Base-by-base conservation (phyloP, 92 coral and sea anemone genomes). In the Blastomussa wellsi region DNA sequence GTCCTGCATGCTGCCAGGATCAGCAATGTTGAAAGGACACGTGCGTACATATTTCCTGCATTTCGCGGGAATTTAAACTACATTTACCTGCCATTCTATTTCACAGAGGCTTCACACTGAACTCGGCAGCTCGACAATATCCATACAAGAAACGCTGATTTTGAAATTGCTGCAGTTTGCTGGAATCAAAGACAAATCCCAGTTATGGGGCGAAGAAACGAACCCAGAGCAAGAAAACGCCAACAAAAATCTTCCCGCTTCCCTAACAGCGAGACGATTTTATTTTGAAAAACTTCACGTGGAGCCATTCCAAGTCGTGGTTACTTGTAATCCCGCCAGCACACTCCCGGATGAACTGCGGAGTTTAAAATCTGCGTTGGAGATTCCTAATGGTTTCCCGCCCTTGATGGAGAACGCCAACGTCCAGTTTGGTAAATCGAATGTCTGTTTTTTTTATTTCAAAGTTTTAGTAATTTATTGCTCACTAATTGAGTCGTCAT, bases 351-450 rank as follows among this genome's bases (percentile, higher is more conserved):
- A 87, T 53, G 98, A 94, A 33, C 91, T 94, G 28, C 82, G 82
- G 81, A 79, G 78, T 60, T 86, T 94, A 6, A 95, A 94, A 86
- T 85, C 90, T 28, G 81, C 86, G 24, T 84, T 94, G 59, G 98
- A 86, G 81, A 92, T 95, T 82, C 98, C 98, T 7, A 86, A 89
- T 7, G 94, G 95, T 17, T 81, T 96, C 79, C 98, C 98, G 1
- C 98, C 98, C 3, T 83, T 89, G 72, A 76, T 96, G 81, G 98
- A 96, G 77, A 94, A 91, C 33, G 96, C 96, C 13, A 90, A 84
- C 67, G 87, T 96, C 20, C 85, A 84, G 87, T 92, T 96, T 73
- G 95, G 98, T 96, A 86, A 79, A 93, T 48, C 37, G 20, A 39
- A 57, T 44, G 12, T 44, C 7, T 44, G 0, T 44, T 8, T 8